Evolutionary conservation across 2,797 vertebrate species (phyloP).

Genomic region (Siniperca scherzeri): DNA sequence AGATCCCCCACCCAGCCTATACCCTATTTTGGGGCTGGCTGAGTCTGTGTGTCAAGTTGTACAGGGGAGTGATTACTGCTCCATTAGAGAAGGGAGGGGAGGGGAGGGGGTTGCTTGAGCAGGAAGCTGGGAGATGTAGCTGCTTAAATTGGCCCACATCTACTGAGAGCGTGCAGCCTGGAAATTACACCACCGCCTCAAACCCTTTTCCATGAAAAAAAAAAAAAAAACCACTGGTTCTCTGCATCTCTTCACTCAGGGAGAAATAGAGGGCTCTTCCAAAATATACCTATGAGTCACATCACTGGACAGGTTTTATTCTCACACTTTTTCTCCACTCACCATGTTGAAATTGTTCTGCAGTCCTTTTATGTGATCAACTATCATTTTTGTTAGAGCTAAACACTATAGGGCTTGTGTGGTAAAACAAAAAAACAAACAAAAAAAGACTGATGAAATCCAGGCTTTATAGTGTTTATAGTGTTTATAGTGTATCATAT

Average conservation of each 20-base stretch:
- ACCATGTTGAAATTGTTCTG: constrained; percentile 65
- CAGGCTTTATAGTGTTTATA: too few species aligned
- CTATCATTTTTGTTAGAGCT: constrained; percentile 60
- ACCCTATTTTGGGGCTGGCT: constrained; percentile 83
- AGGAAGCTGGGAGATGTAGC: constrained; percentile 84
- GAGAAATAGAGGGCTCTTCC: constrained; percentile 65
- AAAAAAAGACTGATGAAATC: constrained; percentile 37
- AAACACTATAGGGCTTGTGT: constrained; percentile 37
- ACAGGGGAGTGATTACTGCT: constrained; percentile 86
- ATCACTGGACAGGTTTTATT: constrained; percentile 69
- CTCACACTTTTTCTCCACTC: constrained; percentile 48
- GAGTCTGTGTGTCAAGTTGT: constrained; percentile 87
- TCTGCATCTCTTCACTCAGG: constrained; percentile 81
- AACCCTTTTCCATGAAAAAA: constrained; percentile 68
- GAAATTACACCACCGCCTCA: constrained; percentile 82
- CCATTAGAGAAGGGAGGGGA: constrained; percentile 79
- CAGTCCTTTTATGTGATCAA: constrained; percentile 69
- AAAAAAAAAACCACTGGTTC: constrained; percentile 46
- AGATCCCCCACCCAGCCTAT: constrained; percentile 75
- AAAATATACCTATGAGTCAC: constrained; percentile 67
- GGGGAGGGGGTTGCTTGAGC: constrained; percentile 65
- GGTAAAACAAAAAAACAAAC: constrained; percentile 20
- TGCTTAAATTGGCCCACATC: constrained; percentile 85
- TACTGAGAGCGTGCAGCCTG: constrained; percentile 80
- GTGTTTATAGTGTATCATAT: too few species aligned